These are phyloP conservation scores for Agonum fuliginosum DNA, from an alignment of 2,888 invertebrate species.

Conservation along the genomic window DNA sequence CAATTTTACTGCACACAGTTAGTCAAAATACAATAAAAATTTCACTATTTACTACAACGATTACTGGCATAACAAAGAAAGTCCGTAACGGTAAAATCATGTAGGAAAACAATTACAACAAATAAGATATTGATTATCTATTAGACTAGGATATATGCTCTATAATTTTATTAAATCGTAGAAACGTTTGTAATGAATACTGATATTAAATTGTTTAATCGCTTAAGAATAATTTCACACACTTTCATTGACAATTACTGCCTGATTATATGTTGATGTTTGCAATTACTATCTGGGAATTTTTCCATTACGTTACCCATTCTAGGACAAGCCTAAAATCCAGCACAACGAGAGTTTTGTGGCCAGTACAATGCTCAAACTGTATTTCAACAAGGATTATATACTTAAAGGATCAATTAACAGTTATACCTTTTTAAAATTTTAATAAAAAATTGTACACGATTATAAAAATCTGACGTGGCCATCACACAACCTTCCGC, in stretches of 20 bases:
- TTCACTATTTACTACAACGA: background rate
- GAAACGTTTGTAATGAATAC: background rate
- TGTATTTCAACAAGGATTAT: too few species aligned
- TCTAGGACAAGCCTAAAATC: too few species aligned
- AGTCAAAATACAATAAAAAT: background rate
- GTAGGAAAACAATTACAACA: constrained; percentile 7
- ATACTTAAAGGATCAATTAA: too few species aligned
- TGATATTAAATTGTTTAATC: constrained; percentile 8
- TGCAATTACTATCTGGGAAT: too few species aligned
- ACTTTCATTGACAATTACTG: constrained; percentile 28
- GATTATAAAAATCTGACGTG: too few species aligned
- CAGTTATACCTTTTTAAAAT: too few species aligned
- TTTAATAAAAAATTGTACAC: too few species aligned
- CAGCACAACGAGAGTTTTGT: too few species aligned
- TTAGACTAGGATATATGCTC: background rate
- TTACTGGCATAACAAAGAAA: background rate
- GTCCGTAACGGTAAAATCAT: background rate
- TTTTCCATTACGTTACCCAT: too few species aligned
- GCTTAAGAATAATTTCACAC: constrained; percentile 19
- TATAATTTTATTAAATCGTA: constrained; percentile 8
- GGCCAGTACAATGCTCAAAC: too few species aligned
- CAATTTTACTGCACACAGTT: background rate
- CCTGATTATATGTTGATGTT: too few species aligned
- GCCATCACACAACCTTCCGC: too few species aligned
- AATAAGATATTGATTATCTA: background rate